Conservation (phyloP, 2,113 vertebrate genomes). For the Pithys albifrons region DNA sequence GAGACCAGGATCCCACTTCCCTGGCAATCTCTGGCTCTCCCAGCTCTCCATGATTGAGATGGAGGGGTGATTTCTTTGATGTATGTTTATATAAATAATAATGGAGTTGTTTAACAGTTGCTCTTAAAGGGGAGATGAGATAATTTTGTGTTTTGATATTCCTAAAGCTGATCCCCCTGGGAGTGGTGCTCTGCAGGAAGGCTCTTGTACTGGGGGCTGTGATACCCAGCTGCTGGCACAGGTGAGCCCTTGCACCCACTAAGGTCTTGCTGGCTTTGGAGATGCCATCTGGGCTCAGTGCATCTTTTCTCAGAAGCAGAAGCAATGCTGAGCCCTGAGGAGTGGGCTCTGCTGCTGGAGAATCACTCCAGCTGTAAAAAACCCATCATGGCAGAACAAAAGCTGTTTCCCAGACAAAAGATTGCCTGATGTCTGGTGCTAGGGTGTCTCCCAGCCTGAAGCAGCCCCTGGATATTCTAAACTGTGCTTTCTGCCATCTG, state of each 20-base stretch:
- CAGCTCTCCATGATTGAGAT: background rate
- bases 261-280: accelerated
- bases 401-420: background rate
- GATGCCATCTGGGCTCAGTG: background rate
- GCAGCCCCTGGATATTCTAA: background rate
- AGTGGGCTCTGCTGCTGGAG: background rate
- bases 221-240: background rate
- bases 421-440: background rate
- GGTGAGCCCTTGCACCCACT: accelerated
- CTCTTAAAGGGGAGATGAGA: slow-evolving; percentile 66
- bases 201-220: background rate
- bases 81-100: slow-evolving; percentile 54
- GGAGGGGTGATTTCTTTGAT: background rate
- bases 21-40: background rate
- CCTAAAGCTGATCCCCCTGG: slow-evolving; percentile 36
- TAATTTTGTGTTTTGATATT: slow-evolving; percentile 72
- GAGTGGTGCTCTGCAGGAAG: background rate
- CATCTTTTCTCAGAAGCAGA: background rate
- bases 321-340: background rate
- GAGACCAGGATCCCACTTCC: background rate
- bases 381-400: background rate
- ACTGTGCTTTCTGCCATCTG: background rate
- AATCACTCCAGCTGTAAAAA: background rate
- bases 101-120: slow-evolving; percentile 42
- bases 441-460: background rate